phyloP scores from a whole-genome alignment of 2,888 invertebrate genomes.

The Agapostemon virescens region DNA sequence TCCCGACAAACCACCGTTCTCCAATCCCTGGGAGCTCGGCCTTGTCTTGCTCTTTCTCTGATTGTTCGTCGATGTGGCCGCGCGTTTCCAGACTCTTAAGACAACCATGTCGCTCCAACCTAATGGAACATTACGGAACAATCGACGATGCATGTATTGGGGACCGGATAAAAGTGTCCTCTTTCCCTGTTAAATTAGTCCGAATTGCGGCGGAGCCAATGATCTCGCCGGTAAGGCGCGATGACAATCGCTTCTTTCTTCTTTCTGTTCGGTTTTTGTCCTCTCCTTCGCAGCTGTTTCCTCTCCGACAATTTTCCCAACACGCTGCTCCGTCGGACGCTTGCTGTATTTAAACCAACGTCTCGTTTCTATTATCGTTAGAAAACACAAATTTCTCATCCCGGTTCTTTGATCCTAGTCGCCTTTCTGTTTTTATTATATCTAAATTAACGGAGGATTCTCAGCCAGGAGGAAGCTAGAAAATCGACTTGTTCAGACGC shows the following conservation, averaged over 20 bases:
- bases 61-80: conserved; percentile 50
- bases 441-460: no score
- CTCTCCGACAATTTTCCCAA: not conserved
- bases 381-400: not conserved
- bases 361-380: not conserved
- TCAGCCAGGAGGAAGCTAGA: no score
- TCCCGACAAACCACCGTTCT: not conserved
- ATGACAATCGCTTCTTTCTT: not conserved
- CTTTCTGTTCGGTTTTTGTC: not conserved
- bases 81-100: conserved; percentile 45
- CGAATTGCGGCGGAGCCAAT: conserved; percentile 25
- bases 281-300: not conserved
- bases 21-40: conserved; percentile 9
- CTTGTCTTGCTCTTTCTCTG: conserved; percentile 47
- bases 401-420: not conserved
- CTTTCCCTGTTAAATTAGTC: conserved; percentile 43
- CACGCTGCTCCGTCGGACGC: not conserved
- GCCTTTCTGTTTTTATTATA: not conserved
- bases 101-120: conserved; percentile 49
- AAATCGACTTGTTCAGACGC: no score
- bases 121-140: conserved; percentile 56
- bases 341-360: not conserved
- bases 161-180: conserved; percentile 25
- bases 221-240: conserved; percentile 2
- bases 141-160: conserved; percentile 46